Evolutionary conservation across 1,140 invertebrate genomes (phyloP), one percentile per base, ranked within the genome.

Genomic region (Drosophila pallidifrons): DNA sequence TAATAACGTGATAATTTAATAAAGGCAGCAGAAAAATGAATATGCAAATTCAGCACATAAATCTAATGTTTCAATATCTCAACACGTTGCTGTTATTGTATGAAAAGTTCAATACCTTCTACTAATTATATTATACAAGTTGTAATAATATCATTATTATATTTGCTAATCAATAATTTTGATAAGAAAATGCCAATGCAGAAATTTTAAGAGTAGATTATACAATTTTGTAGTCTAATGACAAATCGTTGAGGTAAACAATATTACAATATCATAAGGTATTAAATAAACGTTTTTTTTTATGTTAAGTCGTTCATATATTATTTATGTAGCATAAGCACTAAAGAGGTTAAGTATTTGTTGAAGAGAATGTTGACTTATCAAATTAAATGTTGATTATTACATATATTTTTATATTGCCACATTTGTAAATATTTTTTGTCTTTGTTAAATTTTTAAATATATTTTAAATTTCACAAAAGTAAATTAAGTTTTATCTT

Each of bases 1-100:
- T 75, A 41, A 71, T 59, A 52, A 58, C 49, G 59, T 70, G 66
- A 41, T 75, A 58, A 75, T 70, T 59, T 58, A 28, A 35, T 38
- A 43, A 52, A 16, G n/a, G 20, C 25, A 25, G 46, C 25, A 3
- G 38, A 25, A 25, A 11, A 49, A 57, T 64, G 11, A 49, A 58
- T 59, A 73, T 73, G 54, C 35, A 60, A 73, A 73, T 59, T 11
- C n/a, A 7, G 10, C 11, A 13, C 1, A 20, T 32, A 8, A 54
- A 51, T 59, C 45, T 10, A 16, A 4, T 7, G 13, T 35, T 32
- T 35, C 16, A 47, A 32, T 5, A 8, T 30, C 1, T n/a, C 28
- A 54, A 54, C 51, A 15, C 30, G 20, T 1, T 54, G 6, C 5
- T 15, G 51, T 54, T n/a, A 15, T 11, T 38, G 2, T 11, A 38